A percentile compares a stretch with the other conserved stretches of the same genome.
Evolutionary conservation across 2,888 invertebrate species (phyloP).

Genomic region (Zaprionus obscuricornis): DNA sequence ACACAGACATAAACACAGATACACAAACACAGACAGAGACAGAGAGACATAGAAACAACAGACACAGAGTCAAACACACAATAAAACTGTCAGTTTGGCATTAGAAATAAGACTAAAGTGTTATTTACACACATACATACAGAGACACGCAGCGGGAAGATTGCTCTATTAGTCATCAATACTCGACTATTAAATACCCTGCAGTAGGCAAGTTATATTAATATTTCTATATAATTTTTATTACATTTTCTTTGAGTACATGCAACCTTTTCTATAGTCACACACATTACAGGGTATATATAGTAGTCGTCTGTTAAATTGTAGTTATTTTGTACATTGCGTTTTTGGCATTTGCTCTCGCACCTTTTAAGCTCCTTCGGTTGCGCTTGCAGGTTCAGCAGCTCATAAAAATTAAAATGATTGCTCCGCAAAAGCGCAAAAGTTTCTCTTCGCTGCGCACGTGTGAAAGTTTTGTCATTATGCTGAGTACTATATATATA

Average conservation of each 20-base stretch:
- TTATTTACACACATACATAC: conserved; percentile 57
- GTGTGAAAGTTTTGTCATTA: conserved; percentile 73
- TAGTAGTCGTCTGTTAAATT: too few species aligned
- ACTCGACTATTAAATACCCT: too few species aligned
- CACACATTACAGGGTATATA: too few species aligned
- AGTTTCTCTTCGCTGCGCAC: conserved; percentile 47
- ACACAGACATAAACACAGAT: neutral
- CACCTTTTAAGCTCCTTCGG: too few species aligned
- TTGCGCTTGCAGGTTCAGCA: too few species aligned
- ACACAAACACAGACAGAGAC: conserved; percentile 33
- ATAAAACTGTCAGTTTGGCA: conserved; percentile 72
- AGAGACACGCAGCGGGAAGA: conserved; percentile 7
- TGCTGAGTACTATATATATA: too few species aligned
- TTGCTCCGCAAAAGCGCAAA: conserved; percentile 64
- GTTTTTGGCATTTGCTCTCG: conserved; percentile 12
- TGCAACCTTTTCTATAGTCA: too few species aligned
- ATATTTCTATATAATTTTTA: too few species aligned
- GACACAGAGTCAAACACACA: conserved; percentile 4
- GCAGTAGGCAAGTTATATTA: too few species aligned
- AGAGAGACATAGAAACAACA: conserved; percentile 4
- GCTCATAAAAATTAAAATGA: conserved; percentile 78
- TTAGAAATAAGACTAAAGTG: conserved; percentile 71
- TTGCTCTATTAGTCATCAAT: neutral
- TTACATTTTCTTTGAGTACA: too few species aligned
- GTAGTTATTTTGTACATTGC: neutral